phyloP scores from a whole-genome alignment of 2,888 invertebrate species.

The Anoncus sp. region DNA sequence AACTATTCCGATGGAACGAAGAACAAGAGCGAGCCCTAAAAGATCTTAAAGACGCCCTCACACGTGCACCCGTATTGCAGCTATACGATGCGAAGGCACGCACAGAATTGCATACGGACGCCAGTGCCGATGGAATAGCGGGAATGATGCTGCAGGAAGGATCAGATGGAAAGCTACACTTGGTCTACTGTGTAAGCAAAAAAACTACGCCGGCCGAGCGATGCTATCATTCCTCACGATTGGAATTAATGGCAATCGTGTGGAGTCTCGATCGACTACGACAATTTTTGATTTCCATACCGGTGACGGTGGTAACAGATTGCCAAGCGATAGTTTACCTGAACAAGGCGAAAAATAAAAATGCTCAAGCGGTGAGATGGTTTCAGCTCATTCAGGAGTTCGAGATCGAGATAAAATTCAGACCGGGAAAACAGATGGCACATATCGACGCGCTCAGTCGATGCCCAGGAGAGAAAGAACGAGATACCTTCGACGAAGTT shows the following conservation, averaged over 20 bases:
- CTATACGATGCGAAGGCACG: conserved; percentile 21
- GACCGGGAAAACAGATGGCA: conserved; percentile 49
- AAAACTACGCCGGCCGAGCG: conserved; percentile 67
- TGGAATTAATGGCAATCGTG: conserved; percentile 39
- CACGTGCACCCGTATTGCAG: too few species aligned
- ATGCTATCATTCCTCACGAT: conserved; percentile 66
- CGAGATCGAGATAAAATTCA: conserved; percentile 44
- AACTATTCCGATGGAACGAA: conserved; percentile 29
- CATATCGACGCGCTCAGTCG: conserved; percentile 62
- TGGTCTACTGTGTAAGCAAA: conserved; percentile 68
- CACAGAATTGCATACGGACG: conserved; percentile 27
- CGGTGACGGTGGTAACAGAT: conserved; percentile 65
- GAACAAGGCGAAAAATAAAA: conserved; percentile 13
- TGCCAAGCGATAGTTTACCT: conserved; percentile 67
- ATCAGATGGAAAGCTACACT: conserved; percentile 49
- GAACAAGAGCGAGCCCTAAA: conserved; percentile 27
- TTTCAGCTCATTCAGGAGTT: conserved; percentile 47
- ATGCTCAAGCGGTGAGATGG: conserved; percentile 36
- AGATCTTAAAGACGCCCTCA: conserved; percentile 23
- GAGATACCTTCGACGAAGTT: conserved; percentile 20
- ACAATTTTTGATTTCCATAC: neutral
- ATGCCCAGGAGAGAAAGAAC: conserved; percentile 28
- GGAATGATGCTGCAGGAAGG: conserved; percentile 62
- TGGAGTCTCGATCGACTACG: conserved; percentile 32
- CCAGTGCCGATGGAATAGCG: conserved; percentile 16